Conservation (phyloP, 2,797 vertebrate species). For the Podarcis siculus region DNA sequence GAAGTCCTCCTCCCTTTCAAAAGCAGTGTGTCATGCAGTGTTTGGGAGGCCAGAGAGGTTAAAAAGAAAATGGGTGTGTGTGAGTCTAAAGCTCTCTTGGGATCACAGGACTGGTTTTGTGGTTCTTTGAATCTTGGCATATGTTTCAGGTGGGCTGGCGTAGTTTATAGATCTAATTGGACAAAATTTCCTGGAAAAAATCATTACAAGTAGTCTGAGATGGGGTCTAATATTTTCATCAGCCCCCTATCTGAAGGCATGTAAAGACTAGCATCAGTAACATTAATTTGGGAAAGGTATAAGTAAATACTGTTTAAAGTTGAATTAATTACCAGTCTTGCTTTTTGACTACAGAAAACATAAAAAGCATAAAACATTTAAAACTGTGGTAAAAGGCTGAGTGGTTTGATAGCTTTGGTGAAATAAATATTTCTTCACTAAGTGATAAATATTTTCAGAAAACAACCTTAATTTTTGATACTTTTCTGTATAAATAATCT, state of each 20-base stretch:
- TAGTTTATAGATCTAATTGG: neutral
- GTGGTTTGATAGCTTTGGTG: neutral
- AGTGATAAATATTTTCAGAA: neutral
- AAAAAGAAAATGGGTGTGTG: neutral
- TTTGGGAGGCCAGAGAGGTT: too few species aligned
- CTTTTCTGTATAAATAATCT: too few species aligned
- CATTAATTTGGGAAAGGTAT: neutral
- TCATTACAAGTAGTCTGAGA: neutral
- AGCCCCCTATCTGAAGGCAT: neutral
- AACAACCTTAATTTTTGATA: neutral
- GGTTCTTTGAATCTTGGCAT: neutral
- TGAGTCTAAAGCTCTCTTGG: neutral
- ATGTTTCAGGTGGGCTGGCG: neutral
- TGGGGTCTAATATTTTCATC: neutral
- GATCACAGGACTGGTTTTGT: neutral
- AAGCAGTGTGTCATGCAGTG: neutral
- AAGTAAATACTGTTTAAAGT: neutral
- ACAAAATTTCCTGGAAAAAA: neutral
- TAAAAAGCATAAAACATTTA: too few species aligned
- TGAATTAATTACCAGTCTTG: neutral
- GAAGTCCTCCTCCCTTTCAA: neutral
- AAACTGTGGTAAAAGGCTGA: too few species aligned
- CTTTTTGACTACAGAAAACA: too few species aligned
- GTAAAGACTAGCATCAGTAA: neutral
- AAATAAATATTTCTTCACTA: neutral